Evolutionary conservation across 1,140 invertebrate species (phyloP), one percentile per base, ranked within the genome.

Genomic region (Caerostris extrusa): DNA sequence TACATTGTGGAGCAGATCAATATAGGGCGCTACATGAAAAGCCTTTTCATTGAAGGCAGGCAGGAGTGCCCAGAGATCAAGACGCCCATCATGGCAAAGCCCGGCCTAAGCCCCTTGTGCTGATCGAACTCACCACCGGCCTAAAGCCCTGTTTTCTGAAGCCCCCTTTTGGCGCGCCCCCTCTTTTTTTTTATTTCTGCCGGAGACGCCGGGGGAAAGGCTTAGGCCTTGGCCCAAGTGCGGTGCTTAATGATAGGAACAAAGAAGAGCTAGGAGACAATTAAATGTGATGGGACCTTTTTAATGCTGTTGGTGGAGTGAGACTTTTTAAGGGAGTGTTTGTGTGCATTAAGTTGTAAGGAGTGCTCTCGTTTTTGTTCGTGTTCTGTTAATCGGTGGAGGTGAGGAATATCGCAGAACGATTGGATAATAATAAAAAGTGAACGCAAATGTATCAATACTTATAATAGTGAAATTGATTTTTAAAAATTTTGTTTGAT

Each of bases 121-220:
- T 93, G 91, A 93, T 87, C 83, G 91, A 93, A 93, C 91, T 93
- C 91, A 93, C 91, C 91, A 93, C 91, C 64, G 81, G 91, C 82
- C 83, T 93, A 64, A 91, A 64, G 17, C 90, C 90, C 87, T 57
- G 64, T 81, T 69, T 86, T 86, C 82, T 53, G 7, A 53, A 91
- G 14, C 53, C 53, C 61, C 82, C 57, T 91, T 83, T 61, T 14
- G 81, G 34, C 58, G n/a, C 81, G 50, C 53, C 71, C 56, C 55
- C 53, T 34, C 17, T 87, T 57, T 8, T 60, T 87, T 60, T 2
- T 64, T 64, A 10, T 64, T 17, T 34, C 34, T 7, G 61, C 12
- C 12, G 61, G 61, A 5, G 12, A 64, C 10, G 14, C 10, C 12
- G 61, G 12, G 61, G 17, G 10, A 64, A 17, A 64, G 8, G 53